These are phyloP conservation scores for Sapayoa aenigma DNA, from an alignment of 2,113 vertebrate genomes.

Conservation along the genomic window DNA sequence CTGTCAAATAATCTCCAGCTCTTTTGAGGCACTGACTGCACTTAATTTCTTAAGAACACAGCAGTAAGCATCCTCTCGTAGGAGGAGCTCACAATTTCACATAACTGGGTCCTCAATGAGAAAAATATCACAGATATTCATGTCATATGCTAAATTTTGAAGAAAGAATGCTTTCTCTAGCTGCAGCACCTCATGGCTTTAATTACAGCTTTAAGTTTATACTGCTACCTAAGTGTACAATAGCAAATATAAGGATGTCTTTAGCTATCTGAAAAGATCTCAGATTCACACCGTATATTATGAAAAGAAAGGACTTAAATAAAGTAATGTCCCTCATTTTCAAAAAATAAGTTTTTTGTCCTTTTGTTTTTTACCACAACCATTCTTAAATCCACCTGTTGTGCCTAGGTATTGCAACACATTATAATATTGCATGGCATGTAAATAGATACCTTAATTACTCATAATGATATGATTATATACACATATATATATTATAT, in stretches of 20 bases:
- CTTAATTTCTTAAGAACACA: neutral
- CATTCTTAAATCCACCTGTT: constrained; percentile 41
- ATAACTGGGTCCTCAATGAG: neutral
- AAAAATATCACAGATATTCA: neutral
- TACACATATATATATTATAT: constrained; percentile 53
- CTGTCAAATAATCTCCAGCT: neutral
- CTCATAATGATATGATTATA: constrained; percentile 58
- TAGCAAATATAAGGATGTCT: neutral
- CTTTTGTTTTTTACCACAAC: neutral
- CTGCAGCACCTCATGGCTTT: neutral
- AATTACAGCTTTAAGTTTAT: neutral
- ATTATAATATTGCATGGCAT: constrained; percentile 44
- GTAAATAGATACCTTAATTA: constrained; percentile 62
- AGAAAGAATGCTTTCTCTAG: neutral
- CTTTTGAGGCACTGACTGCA: neutral
- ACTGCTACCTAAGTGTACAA: constrained; percentile 2
- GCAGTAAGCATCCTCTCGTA: neutral
- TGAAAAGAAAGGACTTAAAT: neutral
- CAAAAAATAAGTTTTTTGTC: neutral
- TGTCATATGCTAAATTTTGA: neutral
- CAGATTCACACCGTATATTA: neutral
- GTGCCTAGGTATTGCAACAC: constrained; percentile 38
- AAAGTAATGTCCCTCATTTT: neutral
- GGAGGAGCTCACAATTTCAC: neutral
- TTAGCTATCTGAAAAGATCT: constrained; percentile 11